Percentiles rank a stretch among this genome's conserved stretches.
These are phyloP conservation scores for Carcina quercana DNA, from an alignment of 2,888 invertebrate species.

Conservation along the genomic window DNA sequence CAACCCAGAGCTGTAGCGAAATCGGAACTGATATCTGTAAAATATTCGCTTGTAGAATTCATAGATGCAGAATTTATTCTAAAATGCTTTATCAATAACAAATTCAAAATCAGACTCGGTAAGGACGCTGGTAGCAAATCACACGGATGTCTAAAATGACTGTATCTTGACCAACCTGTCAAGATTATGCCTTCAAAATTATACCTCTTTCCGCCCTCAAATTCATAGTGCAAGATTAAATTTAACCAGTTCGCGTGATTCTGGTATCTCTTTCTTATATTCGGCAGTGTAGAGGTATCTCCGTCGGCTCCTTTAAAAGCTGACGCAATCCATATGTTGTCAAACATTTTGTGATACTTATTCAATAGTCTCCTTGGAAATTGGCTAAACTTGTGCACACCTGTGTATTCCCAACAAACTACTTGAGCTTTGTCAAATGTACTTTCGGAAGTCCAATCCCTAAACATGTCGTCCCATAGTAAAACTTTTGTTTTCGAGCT, in stretches of 20 bases:
- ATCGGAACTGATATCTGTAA: no score
- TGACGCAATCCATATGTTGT: constrained; percentile 84
- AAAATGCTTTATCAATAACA: constrained; percentile 68
- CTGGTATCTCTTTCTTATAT: constrained; percentile 76
- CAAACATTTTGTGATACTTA: constrained; percentile 64
- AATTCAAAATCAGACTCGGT: constrained; percentile 76
- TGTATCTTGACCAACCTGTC: constrained; percentile 84
- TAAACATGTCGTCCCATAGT: constrained; percentile 90
- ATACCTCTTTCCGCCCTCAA: constrained; percentile 33
- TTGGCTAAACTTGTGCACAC: constrained; percentile 52
- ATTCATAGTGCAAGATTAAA: constrained; percentile 66
- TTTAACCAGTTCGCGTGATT: constrained; percentile 85
- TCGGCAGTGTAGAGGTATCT: constrained; percentile 61
- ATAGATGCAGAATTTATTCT: no score
- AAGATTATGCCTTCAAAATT: constrained; percentile 78
- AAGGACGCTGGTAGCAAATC: constrained; percentile 77
- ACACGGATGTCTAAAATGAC: constrained; percentile 78
- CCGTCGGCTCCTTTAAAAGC: constrained; percentile 89
- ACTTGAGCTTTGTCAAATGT: constrained; percentile 58
- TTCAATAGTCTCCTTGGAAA: constrained; percentile 33
- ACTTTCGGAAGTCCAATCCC: no score
- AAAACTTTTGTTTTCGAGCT: constrained; percentile 74
- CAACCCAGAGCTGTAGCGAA: no score
- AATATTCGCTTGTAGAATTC: no score
- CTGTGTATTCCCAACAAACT: constrained; percentile 81